Evolutionary conservation across 2,113 vertebrate species (phyloP), one percentile per base, ranked within the genome.

Genomic region (Dryoscopus gambensis): DNA sequence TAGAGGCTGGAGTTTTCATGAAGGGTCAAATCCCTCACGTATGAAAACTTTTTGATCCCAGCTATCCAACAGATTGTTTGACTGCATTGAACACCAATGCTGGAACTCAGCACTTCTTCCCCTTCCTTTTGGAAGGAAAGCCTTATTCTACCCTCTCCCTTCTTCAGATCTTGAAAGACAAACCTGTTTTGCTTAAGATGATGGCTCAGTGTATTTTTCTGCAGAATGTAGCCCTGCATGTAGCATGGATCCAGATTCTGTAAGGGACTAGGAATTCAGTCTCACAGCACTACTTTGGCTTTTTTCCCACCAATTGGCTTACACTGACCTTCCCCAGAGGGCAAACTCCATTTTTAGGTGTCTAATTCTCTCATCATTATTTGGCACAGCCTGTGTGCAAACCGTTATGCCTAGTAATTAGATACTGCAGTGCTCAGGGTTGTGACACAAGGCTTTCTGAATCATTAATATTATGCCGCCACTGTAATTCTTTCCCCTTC

Each of bases 261-360:
- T 44, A 27, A 78, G 12, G 5, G 52, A 84, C 39, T 7, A 92
- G 19, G 42, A 87, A 67, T 87, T 92, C 35, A 84, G 83, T 75
- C 33, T 59, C 24, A 70, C 42, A 89, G 35, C 33, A 77, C 46
- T 74, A 15, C 15, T 84, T 80, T 63, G 52, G 19, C 33, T 80
- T 88, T 93, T 94, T 70, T 39, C 67, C 40, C 30, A 60, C 33
- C 88, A 90, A 20, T 18, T 95, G 71, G 63, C 64, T 95, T 81
- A 87, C 35, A 44, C 6, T 84, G 86, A 95, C 95, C 86, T 95
- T 92, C 60, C 33, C 64, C 84, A 40, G 64, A 95, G 86, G 92
- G 56, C 80, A 93, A 49, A 71, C 80, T 96, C 76, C 95, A 49
- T 92, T 95, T 97, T 95, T 91, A 95, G 89, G 92, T 78, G 80